phyloP scores from a whole-genome alignment of 2,113 vertebrate species.

The Podarcis raffonei region DNA sequence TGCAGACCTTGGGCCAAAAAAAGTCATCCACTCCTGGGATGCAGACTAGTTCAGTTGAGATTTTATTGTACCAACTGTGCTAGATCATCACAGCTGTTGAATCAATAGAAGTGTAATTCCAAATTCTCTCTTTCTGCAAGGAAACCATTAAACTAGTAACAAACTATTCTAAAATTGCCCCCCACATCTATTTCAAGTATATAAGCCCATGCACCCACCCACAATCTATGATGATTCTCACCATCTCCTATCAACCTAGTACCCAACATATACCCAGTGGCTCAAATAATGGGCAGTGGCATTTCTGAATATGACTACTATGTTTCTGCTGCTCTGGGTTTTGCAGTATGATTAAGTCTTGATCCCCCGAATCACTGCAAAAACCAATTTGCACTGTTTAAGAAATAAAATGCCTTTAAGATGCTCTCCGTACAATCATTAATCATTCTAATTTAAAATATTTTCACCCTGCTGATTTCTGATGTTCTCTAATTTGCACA shows the following conservation, averaged over 20 bases:
- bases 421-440: constrained; percentile 30
- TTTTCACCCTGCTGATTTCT: constrained; percentile 52
- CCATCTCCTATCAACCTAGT: not conserved
- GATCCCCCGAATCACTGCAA: constrained; percentile 38
- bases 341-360: constrained; percentile 39
- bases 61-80: not conserved
- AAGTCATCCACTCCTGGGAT: too few relatives aligned
- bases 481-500: constrained; percentile 50
- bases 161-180: not conserved
- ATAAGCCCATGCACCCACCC: not conserved
- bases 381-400: constrained; percentile 29
- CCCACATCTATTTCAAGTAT: not conserved
- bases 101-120: not conserved
- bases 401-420: constrained; percentile 37
- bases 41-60: not conserved
- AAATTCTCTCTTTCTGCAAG: not conserved
- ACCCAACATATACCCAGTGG: not conserved
- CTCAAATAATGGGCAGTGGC: constrained; percentile 38
- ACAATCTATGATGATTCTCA: not conserved
- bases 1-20: too few relatives aligned
- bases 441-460: constrained; percentile 48
- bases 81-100: not conserved
- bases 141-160: not conserved
- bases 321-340: not conserved
- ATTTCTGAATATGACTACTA: not conserved